Evolutionary conservation across 2,888 invertebrate genomes (phyloP).

Genomic region (Hypomecis punctinalis): DNA sequence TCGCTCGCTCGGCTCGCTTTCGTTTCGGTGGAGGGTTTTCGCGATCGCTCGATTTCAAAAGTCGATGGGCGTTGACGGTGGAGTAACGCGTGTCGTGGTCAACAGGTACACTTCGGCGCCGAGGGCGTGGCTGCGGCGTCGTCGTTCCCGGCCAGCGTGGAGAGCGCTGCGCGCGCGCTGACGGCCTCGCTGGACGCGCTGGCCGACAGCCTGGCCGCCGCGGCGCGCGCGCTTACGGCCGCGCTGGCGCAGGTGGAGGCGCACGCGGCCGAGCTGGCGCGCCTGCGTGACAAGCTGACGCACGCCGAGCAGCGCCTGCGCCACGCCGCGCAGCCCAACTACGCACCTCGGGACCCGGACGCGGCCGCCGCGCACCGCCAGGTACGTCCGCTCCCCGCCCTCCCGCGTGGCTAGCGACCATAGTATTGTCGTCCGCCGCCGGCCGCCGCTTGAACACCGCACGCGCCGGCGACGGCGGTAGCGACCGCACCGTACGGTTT

Average conservation of each 20-base stretch:
- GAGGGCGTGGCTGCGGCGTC: slow-evolving; percentile 92
- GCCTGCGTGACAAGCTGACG: slow-evolving; percentile 92
- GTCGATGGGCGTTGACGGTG: slow-evolving; percentile 52
- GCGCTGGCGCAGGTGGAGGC: slow-evolving; percentile 94
- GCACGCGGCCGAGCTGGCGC: slow-evolving; percentile 94
- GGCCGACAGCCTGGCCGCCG: slow-evolving; percentile 85
- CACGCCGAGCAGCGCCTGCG: slow-evolving; percentile 95
- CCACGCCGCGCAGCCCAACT: slow-evolving; percentile 92
- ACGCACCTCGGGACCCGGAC: slow-evolving; percentile 92
- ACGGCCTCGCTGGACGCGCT: slow-evolving; percentile 88
- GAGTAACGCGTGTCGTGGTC: slow-evolving; percentile 17
- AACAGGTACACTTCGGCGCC: slow-evolving; percentile 94
- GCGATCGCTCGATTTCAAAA: not conserved
- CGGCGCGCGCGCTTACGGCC: slow-evolving; percentile 88
- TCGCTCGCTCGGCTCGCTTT: slow-evolving; percentile 63
- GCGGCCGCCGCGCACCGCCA: slow-evolving; percentile 93
- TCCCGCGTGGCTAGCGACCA: slow-evolving; percentile 36
- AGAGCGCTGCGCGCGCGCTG: slow-evolving; percentile 89
- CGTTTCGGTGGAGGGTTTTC: slow-evolving; percentile 12
- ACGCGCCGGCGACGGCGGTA: slow-evolving; percentile 52
- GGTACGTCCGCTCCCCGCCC: slow-evolving; percentile 86
- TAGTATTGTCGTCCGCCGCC: slow-evolving; percentile 43
- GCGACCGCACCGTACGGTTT: slow-evolving; percentile 64
- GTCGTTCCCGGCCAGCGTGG: slow-evolving; percentile 88
- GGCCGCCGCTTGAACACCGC: slow-evolving; percentile 59